phyloP scores from a whole-genome alignment of 2,797 vertebrate genomes.

The Vipera ursinii region DNA sequence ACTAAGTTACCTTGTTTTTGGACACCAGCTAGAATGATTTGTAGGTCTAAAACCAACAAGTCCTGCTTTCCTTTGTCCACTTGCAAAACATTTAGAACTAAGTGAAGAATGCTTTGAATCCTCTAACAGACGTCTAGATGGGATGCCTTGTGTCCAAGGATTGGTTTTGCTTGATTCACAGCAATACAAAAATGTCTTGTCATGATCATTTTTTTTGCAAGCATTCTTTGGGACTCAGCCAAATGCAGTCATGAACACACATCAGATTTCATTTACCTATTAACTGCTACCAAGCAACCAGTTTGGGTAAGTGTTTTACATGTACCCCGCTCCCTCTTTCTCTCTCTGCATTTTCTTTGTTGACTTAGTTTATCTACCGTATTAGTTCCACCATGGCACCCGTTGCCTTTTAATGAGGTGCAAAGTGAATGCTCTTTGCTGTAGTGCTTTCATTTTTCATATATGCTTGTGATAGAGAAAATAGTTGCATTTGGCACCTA shows the following conservation, averaged over 20 bases:
- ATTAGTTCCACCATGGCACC: neutral
- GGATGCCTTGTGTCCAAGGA: neutral
- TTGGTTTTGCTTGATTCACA: neutral
- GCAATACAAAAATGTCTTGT: neutral
- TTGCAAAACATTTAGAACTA: neutral
- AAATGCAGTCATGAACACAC: neutral
- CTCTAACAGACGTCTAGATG: neutral
- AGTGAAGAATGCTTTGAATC: neutral
- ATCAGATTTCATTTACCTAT: neutral
- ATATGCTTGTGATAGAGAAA: slow-evolving; percentile 2
- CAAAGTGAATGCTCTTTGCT: neutral
- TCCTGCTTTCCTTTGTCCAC: neutral
- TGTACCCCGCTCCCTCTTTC: slow-evolving; percentile 2
- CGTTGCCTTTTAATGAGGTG: slow-evolving; percentile 12
- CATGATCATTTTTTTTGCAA: neutral
- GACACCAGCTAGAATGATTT: neutral
- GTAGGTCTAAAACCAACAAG: neutral
- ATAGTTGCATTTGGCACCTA: slow-evolving; percentile 32
- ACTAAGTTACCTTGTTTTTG: neutral
- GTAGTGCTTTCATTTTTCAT: neutral
- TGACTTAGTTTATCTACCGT: slow-evolving; percentile 3
- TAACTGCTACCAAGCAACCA: neutral
- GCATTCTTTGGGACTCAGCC: neutral
- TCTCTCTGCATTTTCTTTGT: neutral
- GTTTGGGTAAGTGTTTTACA: neutral